Percentiles rank a stretch among this genome's conserved stretches.
These are phyloP conservation scores for Tipula confusa DNA, from an alignment of 2,888 invertebrate species.

Conservation along the genomic window DNA sequence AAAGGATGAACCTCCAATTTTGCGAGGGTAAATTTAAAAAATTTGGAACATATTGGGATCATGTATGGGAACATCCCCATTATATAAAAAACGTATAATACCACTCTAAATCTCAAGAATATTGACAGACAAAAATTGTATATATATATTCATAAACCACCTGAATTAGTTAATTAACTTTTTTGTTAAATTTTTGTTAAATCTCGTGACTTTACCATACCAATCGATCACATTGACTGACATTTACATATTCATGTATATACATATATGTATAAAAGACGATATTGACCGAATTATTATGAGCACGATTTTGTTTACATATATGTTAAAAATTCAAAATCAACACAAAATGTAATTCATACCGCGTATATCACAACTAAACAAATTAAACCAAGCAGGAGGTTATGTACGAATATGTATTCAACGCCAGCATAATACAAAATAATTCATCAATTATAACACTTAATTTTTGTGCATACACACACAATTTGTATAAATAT, in stretches of 20 bases:
- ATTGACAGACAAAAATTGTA: no score
- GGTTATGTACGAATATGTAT: neutral
- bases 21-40: no score
- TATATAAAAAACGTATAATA: no score
- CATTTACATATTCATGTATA: neutral
- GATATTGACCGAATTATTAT: neutral
- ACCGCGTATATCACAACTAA: neutral
- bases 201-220: neutral
- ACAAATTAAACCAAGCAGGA: neutral
- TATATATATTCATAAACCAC: neutral
- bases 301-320: neutral
- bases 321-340: neutral
- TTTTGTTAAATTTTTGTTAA: neutral
- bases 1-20: no score
- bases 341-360: neutral
- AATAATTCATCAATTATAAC: neutral
- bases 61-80: no score
- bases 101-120: neutral
- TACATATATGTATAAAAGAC: no score
- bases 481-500: neutral
- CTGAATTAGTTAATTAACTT: neutral
- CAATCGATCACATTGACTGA: neutral
- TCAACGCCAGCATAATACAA: neutral
- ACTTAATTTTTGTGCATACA: neutral
- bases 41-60: no score